Percentiles rank a stretch among this genome's conserved stretches.
Evolutionary conservation across 2,797 vertebrate species (phyloP).

Genomic region (Acrossocheilus wenchowensis): DNA sequence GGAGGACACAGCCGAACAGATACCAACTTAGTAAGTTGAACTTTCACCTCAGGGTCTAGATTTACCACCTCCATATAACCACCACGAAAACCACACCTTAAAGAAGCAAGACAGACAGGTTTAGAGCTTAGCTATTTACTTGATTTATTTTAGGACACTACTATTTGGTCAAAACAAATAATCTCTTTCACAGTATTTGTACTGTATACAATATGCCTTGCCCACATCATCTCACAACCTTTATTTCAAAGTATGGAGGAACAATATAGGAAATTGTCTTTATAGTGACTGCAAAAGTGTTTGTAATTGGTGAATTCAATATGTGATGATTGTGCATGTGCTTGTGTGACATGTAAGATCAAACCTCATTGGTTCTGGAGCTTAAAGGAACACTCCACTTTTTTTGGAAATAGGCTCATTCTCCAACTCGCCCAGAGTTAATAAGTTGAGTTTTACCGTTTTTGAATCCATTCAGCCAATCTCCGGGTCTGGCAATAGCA

Average conservation of each 20-base stretch:
- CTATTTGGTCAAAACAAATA: background rate
- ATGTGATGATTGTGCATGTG: background rate
- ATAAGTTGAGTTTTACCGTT: too few species aligned
- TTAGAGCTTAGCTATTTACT: background rate
- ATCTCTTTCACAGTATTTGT: background rate
- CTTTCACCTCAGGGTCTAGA: constrained; percentile 84
- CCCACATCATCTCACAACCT: background rate
- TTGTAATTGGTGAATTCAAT: background rate
- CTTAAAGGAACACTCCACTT: too few species aligned
- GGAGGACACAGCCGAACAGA: constrained; percentile 88
- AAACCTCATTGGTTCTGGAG: background rate
- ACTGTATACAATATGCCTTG: background rate
- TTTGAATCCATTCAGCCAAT: too few species aligned
- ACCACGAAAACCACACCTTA: constrained; percentile 89
- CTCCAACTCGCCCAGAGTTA: too few species aligned
- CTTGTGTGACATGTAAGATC: background rate
- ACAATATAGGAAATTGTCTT: background rate
- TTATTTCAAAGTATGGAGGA: background rate
- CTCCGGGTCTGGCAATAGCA: too few species aligned
- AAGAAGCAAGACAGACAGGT: background rate
- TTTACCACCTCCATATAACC: constrained; percentile 93
- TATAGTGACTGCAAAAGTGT: background rate
- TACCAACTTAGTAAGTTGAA: constrained; percentile 84
- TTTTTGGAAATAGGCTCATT: too few species aligned
- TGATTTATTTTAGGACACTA: background rate